A percentile compares a stretch with the other conserved stretches of the same genome.
These are phyloP conservation scores for Hybos culiciformis DNA, from an alignment of 2,888 invertebrate species.

Conservation along the genomic window DNA sequence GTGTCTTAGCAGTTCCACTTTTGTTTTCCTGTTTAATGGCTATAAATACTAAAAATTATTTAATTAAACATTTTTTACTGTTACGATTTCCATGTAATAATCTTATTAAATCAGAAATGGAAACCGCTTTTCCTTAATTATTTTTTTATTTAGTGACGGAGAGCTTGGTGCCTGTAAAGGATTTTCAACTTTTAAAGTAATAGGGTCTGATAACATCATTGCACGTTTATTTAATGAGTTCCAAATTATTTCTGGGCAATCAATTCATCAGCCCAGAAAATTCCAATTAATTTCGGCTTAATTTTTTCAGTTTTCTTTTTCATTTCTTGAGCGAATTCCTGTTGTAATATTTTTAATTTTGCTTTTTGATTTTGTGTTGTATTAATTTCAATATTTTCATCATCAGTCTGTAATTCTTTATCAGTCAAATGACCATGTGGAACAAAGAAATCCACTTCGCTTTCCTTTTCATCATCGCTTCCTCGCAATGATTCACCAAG, in stretches of 20 bases:
- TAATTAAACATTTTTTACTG: too few relatives aligned
- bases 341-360: slow-evolving; percentile 65
- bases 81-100: too few relatives aligned
- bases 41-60: too few relatives aligned
- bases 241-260: slow-evolving; percentile 47
- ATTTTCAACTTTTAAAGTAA: slow-evolving; percentile 19
- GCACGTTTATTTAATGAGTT: slow-evolving; percentile 44
- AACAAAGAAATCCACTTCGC: slow-evolving; percentile 87
- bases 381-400: slow-evolving; percentile 41
- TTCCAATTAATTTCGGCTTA: slow-evolving; percentile 69
- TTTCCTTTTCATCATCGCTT: slow-evolving; percentile 71
- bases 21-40: too few relatives aligned
- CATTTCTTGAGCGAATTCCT: slow-evolving; percentile 77
- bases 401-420: slow-evolving; percentile 49
- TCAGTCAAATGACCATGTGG: slow-evolving; percentile 87
- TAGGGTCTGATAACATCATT: slow-evolving; percentile 39
- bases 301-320: slow-evolving; percentile 70
- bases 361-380: slow-evolving; percentile 71
- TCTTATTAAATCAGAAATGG: too few relatives aligned
- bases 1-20: too few relatives aligned
- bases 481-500: slow-evolving; percentile 82
- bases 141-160: too few relatives aligned
- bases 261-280: slow-evolving; percentile 55
- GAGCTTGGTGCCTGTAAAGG: too few relatives aligned
- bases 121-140: too few relatives aligned